phyloP scores from a whole-genome alignment of 2,113 vertebrate species.

The Alexandromys fortis region DNA sequence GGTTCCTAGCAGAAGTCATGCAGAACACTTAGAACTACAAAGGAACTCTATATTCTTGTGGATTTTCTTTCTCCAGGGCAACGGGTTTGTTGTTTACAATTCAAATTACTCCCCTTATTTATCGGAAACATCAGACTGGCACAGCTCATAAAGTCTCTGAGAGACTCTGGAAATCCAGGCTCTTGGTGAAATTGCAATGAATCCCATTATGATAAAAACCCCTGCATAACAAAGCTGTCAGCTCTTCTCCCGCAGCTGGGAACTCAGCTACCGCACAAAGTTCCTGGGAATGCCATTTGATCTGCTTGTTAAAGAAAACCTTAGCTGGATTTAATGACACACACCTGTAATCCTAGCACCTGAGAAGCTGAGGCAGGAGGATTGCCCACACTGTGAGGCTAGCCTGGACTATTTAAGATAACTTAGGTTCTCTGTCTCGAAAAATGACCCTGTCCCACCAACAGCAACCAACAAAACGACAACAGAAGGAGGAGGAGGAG shows the following conservation, averaged over 20 bases:
- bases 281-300: slow-evolving; percentile 11
- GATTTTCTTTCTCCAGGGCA: slow-evolving; percentile 32
- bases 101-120: slow-evolving; percentile 54
- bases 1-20: slow-evolving; percentile 1
- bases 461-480: background rate
- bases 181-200: slow-evolving; percentile 8
- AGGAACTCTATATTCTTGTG: background rate
- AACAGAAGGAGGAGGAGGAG: background rate
- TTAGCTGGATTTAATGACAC: background rate
- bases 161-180: slow-evolving; percentile 27
- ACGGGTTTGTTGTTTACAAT: slow-evolving; percentile 32
- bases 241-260: background rate
- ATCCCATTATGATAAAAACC: slow-evolving; percentile 43
- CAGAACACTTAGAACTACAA: background rate
- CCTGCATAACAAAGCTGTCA: slow-evolving; percentile 16
- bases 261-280: slow-evolving; percentile 18
- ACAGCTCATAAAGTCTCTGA: background rate
- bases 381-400: background rate
- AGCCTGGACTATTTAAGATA: background rate
- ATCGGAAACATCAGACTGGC: slow-evolving; percentile 26
- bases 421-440: background rate
- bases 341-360: background rate
- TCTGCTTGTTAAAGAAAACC: background rate
- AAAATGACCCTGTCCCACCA: background rate
- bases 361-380: background rate